Base-by-base conservation (phyloP, 2,113 vertebrate species). In the Corydoras sp. region DNA sequence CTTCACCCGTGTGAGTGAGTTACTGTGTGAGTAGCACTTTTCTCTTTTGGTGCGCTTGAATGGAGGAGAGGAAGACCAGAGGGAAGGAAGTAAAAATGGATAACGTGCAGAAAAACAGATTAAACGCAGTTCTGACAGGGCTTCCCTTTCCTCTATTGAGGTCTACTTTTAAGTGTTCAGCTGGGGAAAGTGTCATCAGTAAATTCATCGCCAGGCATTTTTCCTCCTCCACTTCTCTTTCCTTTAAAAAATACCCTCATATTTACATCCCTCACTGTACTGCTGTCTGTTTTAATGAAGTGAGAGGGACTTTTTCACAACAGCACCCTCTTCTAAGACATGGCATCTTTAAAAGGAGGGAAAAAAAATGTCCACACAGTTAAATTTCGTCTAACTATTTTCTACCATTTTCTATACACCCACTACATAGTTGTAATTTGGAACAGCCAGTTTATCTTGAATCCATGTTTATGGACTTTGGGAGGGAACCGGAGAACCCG, bases 61-160 rank as follows among this genome's bases (percentile, higher is more conserved):
- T 77, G 32, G 78, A 67, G 77, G 73, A 61, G 60, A 72, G 75
- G 75, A 69, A 68, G 51, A 70, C 73, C 61, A 64, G 68, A 67
- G 72, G 77, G 72, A 81, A 83, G 81, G 82, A 84, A 82, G 67
- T 15, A 76, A 78, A 77, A 73, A 60, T 79, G 68, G 77, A 76
- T 82, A 79, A 81, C 62, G 64, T 63, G 80, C 78, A 82, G 79
- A 80, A 78, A 83, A 81, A 79, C 70, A 65, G 81, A 85, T 64
- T 48, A 72, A 76, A 76, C 49, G 58, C 31, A 76, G 68, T 81
- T 82, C 71, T 70, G 62, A 68, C 83, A 72, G 31, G 71, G 76
- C 75, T 85, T 87, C 83, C 83, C 66, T 85, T 84, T 87, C 82
- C 84, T 84, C 63, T 77, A 29, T 58, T 81, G 81, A 81, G 71